Percentiles rank a stretch among this genome's conserved stretches.
phyloP scores from a whole-genome alignment of 2,888 invertebrate species.

The Meiosimyza decipiens region DNA sequence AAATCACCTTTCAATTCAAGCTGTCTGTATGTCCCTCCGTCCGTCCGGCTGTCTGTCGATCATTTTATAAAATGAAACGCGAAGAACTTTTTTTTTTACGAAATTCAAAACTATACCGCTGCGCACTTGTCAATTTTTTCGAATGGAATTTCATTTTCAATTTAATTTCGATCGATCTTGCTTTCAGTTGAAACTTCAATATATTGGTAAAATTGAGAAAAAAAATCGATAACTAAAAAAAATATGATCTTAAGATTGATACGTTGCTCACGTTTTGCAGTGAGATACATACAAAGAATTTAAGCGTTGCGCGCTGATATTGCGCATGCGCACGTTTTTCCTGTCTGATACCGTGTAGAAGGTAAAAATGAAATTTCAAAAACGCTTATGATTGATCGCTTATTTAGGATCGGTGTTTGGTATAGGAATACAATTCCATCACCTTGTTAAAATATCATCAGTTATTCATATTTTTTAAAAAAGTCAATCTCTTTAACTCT shows the following conservation, averaged over 20 bases:
- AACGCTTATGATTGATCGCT: constrained; percentile 59
- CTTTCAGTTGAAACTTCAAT: constrained; percentile 24
- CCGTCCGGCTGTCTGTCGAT: constrained; percentile 34
- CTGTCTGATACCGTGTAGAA: background rate
- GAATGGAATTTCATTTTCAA: constrained; percentile 59
- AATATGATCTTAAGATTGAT: constrained; percentile 59
- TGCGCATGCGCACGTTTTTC: constrained; percentile 45
- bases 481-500: background rate
- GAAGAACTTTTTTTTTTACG: constrained; percentile 25
- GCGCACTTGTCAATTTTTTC: constrained; percentile 63
- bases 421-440: constrained; percentile 47
- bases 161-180: constrained; percentile 64
- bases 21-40: constrained; percentile 30
- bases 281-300: background rate
- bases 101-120: constrained; percentile 51
- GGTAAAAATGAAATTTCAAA: constrained; percentile 27
- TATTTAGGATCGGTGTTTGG: constrained; percentile 50
- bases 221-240: constrained; percentile 35
- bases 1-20: constrained; percentile 18
- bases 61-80: constrained; percentile 37
- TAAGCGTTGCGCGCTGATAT: constrained; percentile 10
- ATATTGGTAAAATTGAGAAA: constrained; percentile 33
- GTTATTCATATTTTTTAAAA: constrained; percentile 33
- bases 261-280: constrained; percentile 60
- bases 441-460: constrained; percentile 60